Evolutionary conservation across 1,140 invertebrate species (phyloP), one percentile per base, ranked within the genome.

Genomic region (Drosophila lowei): DNA sequence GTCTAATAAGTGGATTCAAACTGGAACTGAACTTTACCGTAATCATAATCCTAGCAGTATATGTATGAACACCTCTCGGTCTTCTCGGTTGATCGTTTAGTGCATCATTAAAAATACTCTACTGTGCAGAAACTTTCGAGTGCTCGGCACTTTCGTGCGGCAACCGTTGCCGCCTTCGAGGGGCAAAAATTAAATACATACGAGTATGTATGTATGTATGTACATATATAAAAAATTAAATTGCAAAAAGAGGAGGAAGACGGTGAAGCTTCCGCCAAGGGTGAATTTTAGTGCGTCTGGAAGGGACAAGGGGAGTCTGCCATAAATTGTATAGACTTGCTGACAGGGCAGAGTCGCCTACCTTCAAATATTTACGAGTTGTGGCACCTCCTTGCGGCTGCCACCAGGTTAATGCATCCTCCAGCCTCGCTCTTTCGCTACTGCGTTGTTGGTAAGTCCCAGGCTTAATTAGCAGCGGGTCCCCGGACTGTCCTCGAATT

Each of bases 351-450:
- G 52, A 13, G 28, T 63, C 34, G 59, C 72, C 48, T 90, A 90
- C 86, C 86, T 90, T 79, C 54, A 90, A 90, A 79, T 83, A 90
- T 90, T 86, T 72, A 90, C 55, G 66, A 72, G 77, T 63, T 68
- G 67, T 62, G 74, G 70, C 58, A 65, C 43, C 56, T 67, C 44
- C 55, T 38, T 13, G 11, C 11, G 34, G 34, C 34, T 38, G 8
- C 30, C 9, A 11, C 34, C 58, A 56, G 61, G 52, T 71, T 71
- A 73, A 66, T 68, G 62, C 68, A 60, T 63, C 44, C 55, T 52
- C 25, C 55, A 52, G 53, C 18, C 65, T 61, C 25, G 11, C 53
- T 41, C 38, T 48, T 58, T 43, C 13, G 18, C 38, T 52, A 47
- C 48, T 65, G 47, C 34, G 28, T 55, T 54, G 56, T 8, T 11